Conservation (phyloP, 2,797 vertebrate genomes). For the Macropus fuliginosus region DNA sequence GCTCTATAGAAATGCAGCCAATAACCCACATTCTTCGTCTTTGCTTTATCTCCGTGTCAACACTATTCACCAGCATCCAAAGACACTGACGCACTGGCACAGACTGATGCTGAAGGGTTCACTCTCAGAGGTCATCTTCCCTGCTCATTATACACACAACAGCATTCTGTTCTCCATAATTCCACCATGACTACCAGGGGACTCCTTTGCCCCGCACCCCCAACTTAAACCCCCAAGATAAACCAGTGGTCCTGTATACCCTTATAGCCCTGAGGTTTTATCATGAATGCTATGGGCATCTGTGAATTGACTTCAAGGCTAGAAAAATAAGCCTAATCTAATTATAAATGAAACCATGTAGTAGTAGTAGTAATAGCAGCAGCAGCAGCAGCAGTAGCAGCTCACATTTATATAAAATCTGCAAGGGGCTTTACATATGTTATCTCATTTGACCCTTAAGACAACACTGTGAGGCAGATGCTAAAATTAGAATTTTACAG, state of each 20-base stretch:
- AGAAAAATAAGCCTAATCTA: background rate
- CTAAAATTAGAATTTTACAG: no score
- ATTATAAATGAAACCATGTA: no score
- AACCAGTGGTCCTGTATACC: background rate
- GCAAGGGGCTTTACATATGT: background rate
- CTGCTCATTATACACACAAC: background rate
- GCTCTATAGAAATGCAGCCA: background rate
- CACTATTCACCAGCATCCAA: background rate
- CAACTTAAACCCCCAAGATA: background rate
- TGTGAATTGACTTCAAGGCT: background rate
- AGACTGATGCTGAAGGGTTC: no score
- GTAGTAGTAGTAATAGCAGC: no score
- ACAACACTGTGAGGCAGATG: no score
- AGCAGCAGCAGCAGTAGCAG: background rate
- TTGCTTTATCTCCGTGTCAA: background rate
- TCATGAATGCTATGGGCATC: background rate
- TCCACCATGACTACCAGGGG: background rate
- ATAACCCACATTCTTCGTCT: background rate
- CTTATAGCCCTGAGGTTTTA: background rate
- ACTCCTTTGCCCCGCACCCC: no score
- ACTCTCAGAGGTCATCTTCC: background rate
- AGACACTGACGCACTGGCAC: background rate
- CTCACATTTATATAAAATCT: background rate
- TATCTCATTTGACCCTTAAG: no score
- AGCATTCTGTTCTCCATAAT: background rate